Evolutionary conservation across 2,113 vertebrate genomes (phyloP).

Genomic region (Semnornis frantzii): DNA sequence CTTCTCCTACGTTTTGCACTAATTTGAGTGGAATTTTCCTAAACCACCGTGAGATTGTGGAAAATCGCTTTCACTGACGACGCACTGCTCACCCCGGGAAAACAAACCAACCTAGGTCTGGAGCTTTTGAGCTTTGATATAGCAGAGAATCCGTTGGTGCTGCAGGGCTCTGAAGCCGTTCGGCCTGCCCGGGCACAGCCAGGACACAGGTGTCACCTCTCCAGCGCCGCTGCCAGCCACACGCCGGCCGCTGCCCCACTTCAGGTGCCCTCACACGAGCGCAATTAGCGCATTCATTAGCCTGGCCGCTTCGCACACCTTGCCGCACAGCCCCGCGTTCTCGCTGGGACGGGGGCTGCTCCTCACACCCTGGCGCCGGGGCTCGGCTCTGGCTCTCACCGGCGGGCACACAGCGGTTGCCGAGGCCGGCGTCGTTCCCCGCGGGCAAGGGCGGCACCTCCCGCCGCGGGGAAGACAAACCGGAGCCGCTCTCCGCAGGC

Average conservation of each 20-base stretch:
- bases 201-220: neutral
- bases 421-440: neutral
- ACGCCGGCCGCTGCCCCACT: neutral
- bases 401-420: neutral
- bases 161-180: neutral
- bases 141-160: fast-evolving
- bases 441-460: neutral
- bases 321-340: too few species aligned
- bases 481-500: neutral
- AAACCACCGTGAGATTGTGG: neutral
- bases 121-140: neutral
- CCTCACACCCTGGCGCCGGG: neutral
- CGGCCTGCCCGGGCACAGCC: neutral
- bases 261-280: fast-evolving
- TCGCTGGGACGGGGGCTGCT: neutral
- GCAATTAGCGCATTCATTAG: neutral
- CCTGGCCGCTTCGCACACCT: neutral
- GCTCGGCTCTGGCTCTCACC: neutral
- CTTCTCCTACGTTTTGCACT: neutral
- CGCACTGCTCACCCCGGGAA: neutral
- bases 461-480: neutral
- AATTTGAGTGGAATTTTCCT: neutral
- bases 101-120: neutral
- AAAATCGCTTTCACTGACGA: neutral
- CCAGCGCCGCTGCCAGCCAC: neutral